These are phyloP conservation scores for Monopterus albus DNA, from an alignment of 2,113 vertebrate species.

Conservation along the genomic window DNA sequence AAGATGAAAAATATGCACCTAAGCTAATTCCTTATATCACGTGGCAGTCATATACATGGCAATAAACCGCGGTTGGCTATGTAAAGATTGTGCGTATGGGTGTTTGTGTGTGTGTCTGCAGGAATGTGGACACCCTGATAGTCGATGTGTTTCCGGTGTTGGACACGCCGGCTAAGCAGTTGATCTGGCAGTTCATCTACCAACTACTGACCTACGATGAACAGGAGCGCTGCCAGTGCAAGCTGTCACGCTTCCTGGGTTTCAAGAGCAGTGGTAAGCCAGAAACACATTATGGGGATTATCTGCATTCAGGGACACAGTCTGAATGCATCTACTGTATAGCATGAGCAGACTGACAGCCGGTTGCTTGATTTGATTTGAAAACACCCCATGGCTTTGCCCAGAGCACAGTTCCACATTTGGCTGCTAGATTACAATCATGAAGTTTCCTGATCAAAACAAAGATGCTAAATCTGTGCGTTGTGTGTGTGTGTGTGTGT, in stretches of 20 bases:
- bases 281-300: not conserved
- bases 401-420: too few relatives aligned
- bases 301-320: not conserved
- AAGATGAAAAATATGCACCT: slow-evolving; percentile 4
- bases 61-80: not conserved
- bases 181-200: slow-evolving; percentile 98
- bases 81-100: slow-evolving; percentile 4
- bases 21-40: not conserved
- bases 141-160: slow-evolving; percentile 94
- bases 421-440: too few relatives aligned
- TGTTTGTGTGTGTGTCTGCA: slow-evolving; percentile 35
- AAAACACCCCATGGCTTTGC: not conserved
- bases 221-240: slow-evolving; percentile 95
- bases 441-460: too few relatives aligned
- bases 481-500: slow-evolving; percentile 13
- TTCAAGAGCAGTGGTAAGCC: slow-evolving; percentile 82
- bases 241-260: slow-evolving; percentile 96
- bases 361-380: not conserved
- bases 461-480: not conserved
- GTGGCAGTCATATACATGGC: not conserved
- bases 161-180: slow-evolving; percentile 97
- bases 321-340: too few relatives aligned
- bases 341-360: not conserved
- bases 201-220: slow-evolving; percentile 97
- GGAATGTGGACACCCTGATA: slow-evolving; percentile 85